Conservation (phyloP, 2,888 invertebrate species). For the Ischnura elegans region DNA sequence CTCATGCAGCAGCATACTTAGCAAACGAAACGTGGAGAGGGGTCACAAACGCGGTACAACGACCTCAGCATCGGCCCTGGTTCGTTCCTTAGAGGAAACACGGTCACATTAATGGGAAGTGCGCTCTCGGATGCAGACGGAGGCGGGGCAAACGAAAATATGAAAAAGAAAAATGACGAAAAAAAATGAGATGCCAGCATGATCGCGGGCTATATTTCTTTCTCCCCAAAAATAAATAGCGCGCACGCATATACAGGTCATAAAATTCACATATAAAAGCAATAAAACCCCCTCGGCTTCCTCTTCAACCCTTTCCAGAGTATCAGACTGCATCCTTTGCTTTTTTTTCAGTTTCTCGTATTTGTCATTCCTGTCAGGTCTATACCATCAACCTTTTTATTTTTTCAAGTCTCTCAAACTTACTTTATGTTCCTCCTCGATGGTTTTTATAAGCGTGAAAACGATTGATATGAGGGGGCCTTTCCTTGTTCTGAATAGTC, state of each 20-base stretch:
- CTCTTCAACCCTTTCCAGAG: background rate
- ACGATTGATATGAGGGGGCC: background rate
- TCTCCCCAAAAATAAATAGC: slow-evolving; percentile 9
- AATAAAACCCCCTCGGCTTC: background rate
- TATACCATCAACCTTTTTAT: background rate
- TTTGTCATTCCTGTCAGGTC: background rate
- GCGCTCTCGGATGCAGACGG: background rate
- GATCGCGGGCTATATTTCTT: slow-evolving; percentile 8
- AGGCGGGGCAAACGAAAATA: background rate
- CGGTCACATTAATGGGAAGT: background rate
- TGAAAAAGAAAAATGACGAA: too few species aligned
- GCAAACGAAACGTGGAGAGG: background rate
- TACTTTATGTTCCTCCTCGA: background rate
- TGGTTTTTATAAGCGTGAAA: background rate
- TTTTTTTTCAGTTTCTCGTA: background rate
- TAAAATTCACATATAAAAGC: slow-evolving; percentile 21
- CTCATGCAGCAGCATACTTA: background rate
- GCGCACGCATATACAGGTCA: background rate
- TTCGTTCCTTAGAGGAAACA: background rate
- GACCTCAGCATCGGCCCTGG: background rate
- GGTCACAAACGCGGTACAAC: background rate
- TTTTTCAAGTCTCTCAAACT: background rate
- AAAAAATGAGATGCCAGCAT: background rate
- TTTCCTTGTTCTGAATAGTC: background rate
- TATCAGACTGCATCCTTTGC: background rate